Conservation (phyloP, 2,888 invertebrate species). For the Lagria hirta region DNA sequence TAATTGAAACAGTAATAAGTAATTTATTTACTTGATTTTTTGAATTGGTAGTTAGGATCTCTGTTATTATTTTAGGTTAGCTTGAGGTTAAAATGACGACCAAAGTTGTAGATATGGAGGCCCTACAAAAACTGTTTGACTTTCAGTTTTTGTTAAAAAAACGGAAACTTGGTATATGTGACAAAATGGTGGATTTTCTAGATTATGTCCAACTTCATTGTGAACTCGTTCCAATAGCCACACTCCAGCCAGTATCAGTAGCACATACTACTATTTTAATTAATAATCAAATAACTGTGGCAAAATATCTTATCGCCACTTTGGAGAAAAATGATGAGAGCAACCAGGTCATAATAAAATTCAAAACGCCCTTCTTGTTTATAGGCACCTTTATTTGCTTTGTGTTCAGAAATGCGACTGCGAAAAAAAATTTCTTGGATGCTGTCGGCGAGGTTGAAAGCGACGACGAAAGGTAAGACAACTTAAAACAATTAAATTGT, state of each 20-base stretch:
- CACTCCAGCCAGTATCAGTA: slow-evolving; percentile 4
- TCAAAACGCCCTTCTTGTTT: slow-evolving; percentile 1
- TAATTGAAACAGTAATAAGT: no score
- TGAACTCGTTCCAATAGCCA: slow-evolving; percentile 1
- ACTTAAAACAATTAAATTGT: no score
- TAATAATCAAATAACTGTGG: slow-evolving; percentile 4
- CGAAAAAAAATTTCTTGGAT: not conserved
- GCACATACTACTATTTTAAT: slow-evolving; percentile 3
- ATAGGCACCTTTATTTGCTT: slow-evolving; percentile 1
- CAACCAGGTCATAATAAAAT: slow-evolving; percentile 2
- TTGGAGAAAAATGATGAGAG: slow-evolving; percentile 4
- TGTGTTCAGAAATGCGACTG: not conserved
- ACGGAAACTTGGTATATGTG: slow-evolving; percentile 2
- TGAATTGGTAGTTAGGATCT: slow-evolving; percentile 5
- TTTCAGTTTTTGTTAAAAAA: slow-evolving; percentile 6
- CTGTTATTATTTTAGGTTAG: slow-evolving; percentile 6
- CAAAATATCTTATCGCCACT: slow-evolving; percentile 3
- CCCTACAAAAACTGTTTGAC: slow-evolving; percentile 2
- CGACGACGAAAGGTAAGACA: not conserved
- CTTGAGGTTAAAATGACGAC: slow-evolving; percentile 6
- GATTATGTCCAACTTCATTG: slow-evolving; percentile 1
- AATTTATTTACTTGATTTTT: slow-evolving; percentile 5
- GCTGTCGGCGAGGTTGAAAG: not conserved
- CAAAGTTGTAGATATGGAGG: slow-evolving; percentile 3
- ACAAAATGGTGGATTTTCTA: slow-evolving; percentile 5